Base-by-base conservation (phyloP, 2,888 invertebrate species). In the Acanthococcus lagerstroemiae region DNA sequence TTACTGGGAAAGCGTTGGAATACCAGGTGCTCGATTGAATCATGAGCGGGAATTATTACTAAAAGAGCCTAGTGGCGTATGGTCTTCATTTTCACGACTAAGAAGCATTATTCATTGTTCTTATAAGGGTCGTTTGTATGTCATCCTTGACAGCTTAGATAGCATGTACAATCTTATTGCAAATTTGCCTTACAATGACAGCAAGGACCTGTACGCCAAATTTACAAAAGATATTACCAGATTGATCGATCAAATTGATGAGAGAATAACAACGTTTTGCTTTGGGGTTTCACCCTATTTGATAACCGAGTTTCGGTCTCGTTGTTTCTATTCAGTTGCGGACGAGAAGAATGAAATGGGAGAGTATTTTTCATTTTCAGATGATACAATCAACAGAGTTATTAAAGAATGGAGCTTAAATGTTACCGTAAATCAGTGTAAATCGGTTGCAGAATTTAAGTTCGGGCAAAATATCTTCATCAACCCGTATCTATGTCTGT, bases 261-360 rank as follows among this genome's bases (percentile, higher is more conserved):
- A 24, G 25, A 26, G 26, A 19, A 55, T 55, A 26, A 55, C 9
- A 55, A 26, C 17, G 9, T 55, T 55, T 17, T 22, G n/a, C 25
- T 55, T 55, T 26, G 55, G 55, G 12, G 55, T 55, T 55, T 55
- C 55, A 1, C 55, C 55, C 15, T 55, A 24, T 55, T 55, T 55
- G 17, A 26, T 55, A 15, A 55, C 15, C n/a, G 55, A 55, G 26
- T 55, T 55, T 26, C 55, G 26, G 25, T 25, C 25, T 17, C 12
- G 26, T 15, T 1, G 1, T 24, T 7, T 55, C 26, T 55, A 25
- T 17, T 55, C 26, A 12, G 17, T 55, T 26, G 21, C 50, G 2
- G 50, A 50, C 3, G 17, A 1, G 50, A 21, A 50, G 2, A 50
- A 50, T 50, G 4, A 19, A 19, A 3, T 50, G 17, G 50, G 50